Conservation (phyloP, 2,113 vertebrate genomes). For the Hydrochoerus hydrochaeris region DNA sequence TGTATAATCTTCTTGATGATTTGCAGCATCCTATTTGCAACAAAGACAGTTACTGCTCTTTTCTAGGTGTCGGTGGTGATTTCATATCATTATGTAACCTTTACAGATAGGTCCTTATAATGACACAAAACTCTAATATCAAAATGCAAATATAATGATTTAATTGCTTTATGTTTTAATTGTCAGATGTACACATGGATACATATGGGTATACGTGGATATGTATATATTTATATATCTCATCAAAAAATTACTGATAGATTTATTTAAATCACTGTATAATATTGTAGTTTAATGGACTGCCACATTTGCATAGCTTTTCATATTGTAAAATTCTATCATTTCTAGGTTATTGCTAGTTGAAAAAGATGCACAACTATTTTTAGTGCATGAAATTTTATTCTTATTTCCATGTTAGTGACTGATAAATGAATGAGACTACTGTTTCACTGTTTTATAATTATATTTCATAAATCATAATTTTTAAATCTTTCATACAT, state of each 20-base stretch:
- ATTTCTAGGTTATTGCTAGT: background rate
- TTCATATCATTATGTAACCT: background rate
- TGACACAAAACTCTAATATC: background rate
- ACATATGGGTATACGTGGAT: background rate
- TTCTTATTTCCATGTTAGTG: too few species aligned
- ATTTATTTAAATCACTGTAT: background rate
- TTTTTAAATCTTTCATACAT: background rate
- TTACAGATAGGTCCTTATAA: background rate
- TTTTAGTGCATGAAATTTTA: too few species aligned
- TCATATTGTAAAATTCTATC: background rate
- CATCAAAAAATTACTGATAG: background rate
- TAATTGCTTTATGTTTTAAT: background rate
- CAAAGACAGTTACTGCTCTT: background rate
- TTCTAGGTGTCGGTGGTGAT: background rate
- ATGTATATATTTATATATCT: background rate
- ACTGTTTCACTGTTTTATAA: background rate
- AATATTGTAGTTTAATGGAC: background rate
- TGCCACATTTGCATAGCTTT: background rate
- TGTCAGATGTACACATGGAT: background rate
- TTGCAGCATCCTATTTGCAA: too few species aligned
- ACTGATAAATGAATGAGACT: too few species aligned
- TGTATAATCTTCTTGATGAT: too few species aligned
- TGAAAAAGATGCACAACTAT: background rate
- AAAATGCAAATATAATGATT: background rate
- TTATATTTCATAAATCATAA: background rate